Conservation (phyloP, 2,797 vertebrate genomes). For the Acanthis flammea region DNA sequence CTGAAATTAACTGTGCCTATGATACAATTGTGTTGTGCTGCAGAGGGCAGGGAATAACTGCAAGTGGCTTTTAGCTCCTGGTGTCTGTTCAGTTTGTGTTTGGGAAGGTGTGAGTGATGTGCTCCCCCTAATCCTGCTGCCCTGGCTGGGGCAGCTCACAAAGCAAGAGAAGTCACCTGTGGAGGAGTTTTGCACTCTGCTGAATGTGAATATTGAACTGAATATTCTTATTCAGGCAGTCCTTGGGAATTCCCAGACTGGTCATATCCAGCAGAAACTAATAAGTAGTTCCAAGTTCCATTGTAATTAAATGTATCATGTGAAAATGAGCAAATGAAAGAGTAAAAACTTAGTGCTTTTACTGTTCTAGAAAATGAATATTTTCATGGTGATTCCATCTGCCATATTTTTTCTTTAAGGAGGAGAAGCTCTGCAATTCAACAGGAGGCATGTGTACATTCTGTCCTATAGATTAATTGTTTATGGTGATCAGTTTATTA, state of each 20-base stretch:
- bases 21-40: neutral
- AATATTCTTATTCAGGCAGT: neutral
- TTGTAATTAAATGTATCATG: neutral
- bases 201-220: neutral
- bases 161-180: neutral
- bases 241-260: neutral
- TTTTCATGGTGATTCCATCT: neutral
- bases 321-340: neutral
- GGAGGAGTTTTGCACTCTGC: neutral
- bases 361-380: neutral
- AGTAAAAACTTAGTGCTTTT: neutral
- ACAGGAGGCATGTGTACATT: neutral
- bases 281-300: neutral
- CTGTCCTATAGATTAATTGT: neutral
- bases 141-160: neutral
- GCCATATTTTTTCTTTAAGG: neutral
- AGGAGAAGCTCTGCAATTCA: neutral
- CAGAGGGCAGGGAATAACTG: neutral
- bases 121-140: neutral
- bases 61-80: neutral
- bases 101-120: neutral
- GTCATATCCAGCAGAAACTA: neutral
- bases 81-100: neutral
- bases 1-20: neutral
- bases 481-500: neutral